A percentile compares a stretch with the other conserved stretches of the same genome.
Conservation (phyloP, 2,888 invertebrate species). For the Melitaea athalia region DNA sequence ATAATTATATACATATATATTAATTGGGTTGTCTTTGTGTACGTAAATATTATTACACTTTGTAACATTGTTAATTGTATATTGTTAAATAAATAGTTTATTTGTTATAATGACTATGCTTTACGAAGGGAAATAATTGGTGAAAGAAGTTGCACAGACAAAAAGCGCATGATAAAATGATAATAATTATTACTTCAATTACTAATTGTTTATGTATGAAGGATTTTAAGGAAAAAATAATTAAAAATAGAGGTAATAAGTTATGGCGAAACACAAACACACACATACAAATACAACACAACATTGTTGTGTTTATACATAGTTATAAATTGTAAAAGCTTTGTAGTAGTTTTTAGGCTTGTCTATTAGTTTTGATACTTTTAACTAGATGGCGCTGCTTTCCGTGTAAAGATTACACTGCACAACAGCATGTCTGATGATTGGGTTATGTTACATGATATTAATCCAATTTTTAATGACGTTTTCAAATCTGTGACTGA, state of each 20-base stretch:
- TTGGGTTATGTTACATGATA: too few species aligned
- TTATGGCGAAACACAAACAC: too few species aligned
- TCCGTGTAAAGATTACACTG: not conserved
- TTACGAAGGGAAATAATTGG: not conserved
- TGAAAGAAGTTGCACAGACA: not conserved
- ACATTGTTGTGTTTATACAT: not conserved
- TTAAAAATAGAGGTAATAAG: not conserved
- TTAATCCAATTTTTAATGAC: too few species aligned
- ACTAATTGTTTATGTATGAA: too few species aligned
- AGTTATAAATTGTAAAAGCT: not conserved
- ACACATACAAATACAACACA: too few species aligned
- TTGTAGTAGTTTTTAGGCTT: not conserved
- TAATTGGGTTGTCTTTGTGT: not conserved
- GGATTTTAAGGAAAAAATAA: too few species aligned
- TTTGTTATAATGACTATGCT: not conserved
- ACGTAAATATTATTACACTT: not conserved
- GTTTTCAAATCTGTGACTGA: too few species aligned
- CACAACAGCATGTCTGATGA: too few species aligned
- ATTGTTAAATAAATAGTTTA: too few species aligned
- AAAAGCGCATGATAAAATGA: too few species aligned
- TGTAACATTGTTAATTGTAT: too few species aligned
- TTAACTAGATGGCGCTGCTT: slow-evolving; percentile 6
- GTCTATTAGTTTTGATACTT: not conserved
- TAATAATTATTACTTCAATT: too few species aligned
- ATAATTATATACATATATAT: not conserved